Conservation (phyloP, 2,888 invertebrate species). For the Epirrhoe alternata region DNA sequence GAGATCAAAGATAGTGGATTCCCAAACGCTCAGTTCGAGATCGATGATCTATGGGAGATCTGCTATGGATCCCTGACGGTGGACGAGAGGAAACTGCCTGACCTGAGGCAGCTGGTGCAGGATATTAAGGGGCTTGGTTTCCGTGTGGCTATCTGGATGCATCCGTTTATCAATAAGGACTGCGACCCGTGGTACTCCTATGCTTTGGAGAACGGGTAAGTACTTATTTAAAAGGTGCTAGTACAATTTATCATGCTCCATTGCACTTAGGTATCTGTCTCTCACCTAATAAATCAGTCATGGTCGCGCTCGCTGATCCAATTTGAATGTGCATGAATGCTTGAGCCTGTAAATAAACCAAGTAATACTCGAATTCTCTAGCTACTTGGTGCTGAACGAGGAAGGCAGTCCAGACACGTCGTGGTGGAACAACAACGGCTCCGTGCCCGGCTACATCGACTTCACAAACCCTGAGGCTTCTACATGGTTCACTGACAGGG, state of each 20-base stretch:
- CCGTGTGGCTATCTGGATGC: slow-evolving; percentile 92
- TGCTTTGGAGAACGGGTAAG: slow-evolving; percentile 85
- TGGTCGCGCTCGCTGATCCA: too few species aligned
- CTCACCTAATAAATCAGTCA: too few species aligned
- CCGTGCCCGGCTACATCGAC: slow-evolving; percentile 87
- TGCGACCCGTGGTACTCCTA: slow-evolving; percentile 87
- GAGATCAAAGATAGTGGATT: slow-evolving; percentile 88
- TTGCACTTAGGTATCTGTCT: too few species aligned
- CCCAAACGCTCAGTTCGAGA: slow-evolving; percentile 91
- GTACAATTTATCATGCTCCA: too few species aligned
- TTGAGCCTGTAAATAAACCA: not conserved
- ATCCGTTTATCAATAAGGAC: slow-evolving; percentile 93
- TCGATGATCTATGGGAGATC: slow-evolving; percentile 95
- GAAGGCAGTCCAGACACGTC: slow-evolving; percentile 74
- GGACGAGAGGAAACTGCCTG: slow-evolving; percentile 88
- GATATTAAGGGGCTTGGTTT: slow-evolving; percentile 88
- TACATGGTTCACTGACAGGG: slow-evolving; percentile 84
- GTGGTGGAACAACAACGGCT: slow-evolving; percentile 85
- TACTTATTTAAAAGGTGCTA: not conserved
- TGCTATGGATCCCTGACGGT: slow-evolving; percentile 93
- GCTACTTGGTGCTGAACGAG: slow-evolving; percentile 81
- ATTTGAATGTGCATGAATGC: too few species aligned
- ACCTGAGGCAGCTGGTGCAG: slow-evolving; percentile 86
- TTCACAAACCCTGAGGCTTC: slow-evolving; percentile 89
- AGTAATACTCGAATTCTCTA: slow-evolving; percentile 44